Evolutionary conservation across 2,113 vertebrate genomes (phyloP), one percentile per base, ranked within the genome.

Genomic region (Lipotes vexillifer): DNA sequence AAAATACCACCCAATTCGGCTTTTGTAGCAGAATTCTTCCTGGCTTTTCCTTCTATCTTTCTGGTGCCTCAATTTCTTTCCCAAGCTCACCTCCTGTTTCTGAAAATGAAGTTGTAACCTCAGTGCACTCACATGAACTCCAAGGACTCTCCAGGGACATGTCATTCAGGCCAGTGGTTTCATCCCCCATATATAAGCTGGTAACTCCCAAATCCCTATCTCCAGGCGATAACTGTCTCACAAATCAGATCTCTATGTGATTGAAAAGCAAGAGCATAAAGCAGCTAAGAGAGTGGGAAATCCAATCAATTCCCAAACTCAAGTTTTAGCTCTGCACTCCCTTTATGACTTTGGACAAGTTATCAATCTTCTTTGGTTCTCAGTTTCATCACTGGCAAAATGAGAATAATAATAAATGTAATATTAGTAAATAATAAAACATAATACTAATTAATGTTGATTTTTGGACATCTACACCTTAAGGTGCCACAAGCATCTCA

Each of bases 171-270:
- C 46, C 17, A 52, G 36, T 31, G 74, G 6, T 63, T 84, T 63
- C 3, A 27, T 8, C 7, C n/a, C 10, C 13, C 4, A 0, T 21
- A 6, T 27, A 8, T 8, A 55, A 52, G 44, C 4, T 44, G 49
- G 12, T 44, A 23, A 55, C 8, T 41, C 4, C 8, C 21, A 93
- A 74, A 36, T 41, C 23, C 6, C 38, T 31, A 44, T n/a, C 85
- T 75, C 10, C n/a, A 49, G 25, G 49, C 4, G 55, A 1, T 20
- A 78, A 36, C 6, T 31, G 20, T 29, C 29, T 85, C 25, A 84
- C 25, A 75, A 38, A 80, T 74, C n/a, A 75, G 36, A 74, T 55
- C 27, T 57, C 14, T n/a, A 27, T 17, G 18, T 46, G n/a, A 68
- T 8, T 74, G 57, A 74, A 92, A 57, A 66, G 52, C 8, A 69